Conservation (phyloP, 1,140 invertebrate genomes). For the Drosophila simulans region DNA sequence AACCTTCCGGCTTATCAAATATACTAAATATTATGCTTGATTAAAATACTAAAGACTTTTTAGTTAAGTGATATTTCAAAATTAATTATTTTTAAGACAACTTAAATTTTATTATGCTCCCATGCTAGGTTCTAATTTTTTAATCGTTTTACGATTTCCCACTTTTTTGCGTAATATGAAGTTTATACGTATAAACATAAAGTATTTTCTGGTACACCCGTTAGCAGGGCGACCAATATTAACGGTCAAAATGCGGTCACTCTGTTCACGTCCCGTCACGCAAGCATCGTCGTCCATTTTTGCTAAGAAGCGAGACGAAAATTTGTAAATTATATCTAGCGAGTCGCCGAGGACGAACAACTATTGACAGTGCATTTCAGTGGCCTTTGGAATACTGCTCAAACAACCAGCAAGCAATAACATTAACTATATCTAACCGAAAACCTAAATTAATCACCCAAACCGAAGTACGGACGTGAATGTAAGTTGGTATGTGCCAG, state of each 20-base stretch:
- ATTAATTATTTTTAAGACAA: too few relatives aligned
- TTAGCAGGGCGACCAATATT: not conserved
- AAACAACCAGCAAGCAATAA: conserved; percentile 61
- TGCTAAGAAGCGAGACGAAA: conserved; percentile 59
- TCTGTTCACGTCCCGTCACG: conserved; percentile 50
- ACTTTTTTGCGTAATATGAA: too few relatives aligned
- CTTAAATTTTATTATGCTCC: too few relatives aligned
- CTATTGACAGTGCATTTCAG: conserved; percentile 70
- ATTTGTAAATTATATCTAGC: conserved; percentile 60
- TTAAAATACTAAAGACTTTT: not conserved
- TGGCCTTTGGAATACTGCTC: conserved; percentile 80
- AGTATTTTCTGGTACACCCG: not conserved
- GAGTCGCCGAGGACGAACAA: conserved; percentile 18
- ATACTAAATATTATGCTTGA: not conserved
- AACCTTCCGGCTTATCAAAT: not conserved
- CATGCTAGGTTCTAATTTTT: too few relatives aligned
- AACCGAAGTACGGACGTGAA: conserved; percentile 33
- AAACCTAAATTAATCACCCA: conserved; percentile 47
- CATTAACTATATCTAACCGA: conserved; percentile 34
- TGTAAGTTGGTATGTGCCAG: conserved; percentile 59
- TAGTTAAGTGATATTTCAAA: too few relatives aligned
- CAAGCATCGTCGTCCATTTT: conserved; percentile 75
- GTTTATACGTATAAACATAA: too few relatives aligned
- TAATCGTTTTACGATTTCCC: too few relatives aligned
- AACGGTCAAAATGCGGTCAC: conserved; percentile 1